Conservation (phyloP, 1,140 invertebrate genomes). For the Cepaea nemoralis region DNA sequence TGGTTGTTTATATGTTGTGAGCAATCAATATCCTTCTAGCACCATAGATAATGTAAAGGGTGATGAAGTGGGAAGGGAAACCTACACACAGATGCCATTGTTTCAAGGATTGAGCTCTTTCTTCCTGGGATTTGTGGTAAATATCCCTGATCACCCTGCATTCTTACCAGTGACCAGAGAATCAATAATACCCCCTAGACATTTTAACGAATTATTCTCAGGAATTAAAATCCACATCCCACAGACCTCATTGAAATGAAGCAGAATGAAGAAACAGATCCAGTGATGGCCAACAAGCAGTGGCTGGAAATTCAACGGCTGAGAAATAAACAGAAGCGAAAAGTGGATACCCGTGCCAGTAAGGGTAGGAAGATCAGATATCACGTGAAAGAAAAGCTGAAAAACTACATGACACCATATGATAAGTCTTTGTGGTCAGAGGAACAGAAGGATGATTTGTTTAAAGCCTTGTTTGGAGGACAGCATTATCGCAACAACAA, state of each 20-base stretch:
- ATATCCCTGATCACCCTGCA: no score
- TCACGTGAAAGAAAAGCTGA: slow-evolving; percentile 32
- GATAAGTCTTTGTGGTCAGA: slow-evolving; percentile 36
- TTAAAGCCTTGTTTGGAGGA: slow-evolving; percentile 31
- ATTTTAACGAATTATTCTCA: no score
- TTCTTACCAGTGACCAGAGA: no score
- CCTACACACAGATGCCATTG: no score
- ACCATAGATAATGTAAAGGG: no score
- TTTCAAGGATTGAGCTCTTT: no score
- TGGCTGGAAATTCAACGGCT: slow-evolving; percentile 36
- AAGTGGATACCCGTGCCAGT: slow-evolving; percentile 34
- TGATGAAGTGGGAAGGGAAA: no score
- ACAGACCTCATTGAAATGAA: slow-evolving; percentile 39
- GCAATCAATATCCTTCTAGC: no score
- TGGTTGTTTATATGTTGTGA: no score
- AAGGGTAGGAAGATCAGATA: slow-evolving; percentile 39
- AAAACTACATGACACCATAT: slow-evolving; percentile 36
- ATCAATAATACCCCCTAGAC: no score
- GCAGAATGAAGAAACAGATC: slow-evolving; percentile 38
- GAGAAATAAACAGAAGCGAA: slow-evolving; percentile 36
- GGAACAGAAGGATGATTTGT: slow-evolving; percentile 35
- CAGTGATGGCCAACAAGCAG: slow-evolving; percentile 37
- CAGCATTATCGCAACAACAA: neutral
- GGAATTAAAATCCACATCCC: no score
- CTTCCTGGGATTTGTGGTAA: no score